phyloP scores from a whole-genome alignment of 2,113 vertebrate species.

The Desmodus rotundus region DNA sequence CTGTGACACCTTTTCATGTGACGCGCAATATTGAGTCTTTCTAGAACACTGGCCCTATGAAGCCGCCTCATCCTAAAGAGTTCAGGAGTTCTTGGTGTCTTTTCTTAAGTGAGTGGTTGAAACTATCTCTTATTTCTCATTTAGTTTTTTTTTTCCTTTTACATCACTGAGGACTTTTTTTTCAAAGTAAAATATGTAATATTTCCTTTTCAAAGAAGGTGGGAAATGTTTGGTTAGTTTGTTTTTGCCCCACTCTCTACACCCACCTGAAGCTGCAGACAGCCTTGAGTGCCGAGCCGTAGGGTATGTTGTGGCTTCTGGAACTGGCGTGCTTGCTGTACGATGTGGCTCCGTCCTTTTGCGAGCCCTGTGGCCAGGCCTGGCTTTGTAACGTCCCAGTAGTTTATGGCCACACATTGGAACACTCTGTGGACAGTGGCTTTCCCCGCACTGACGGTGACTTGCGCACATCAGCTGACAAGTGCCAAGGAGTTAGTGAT shows the following conservation, averaged over 20 bases:
- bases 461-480: neutral
- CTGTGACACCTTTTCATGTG: neutral
- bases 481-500: neutral
- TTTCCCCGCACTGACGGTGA: neutral
- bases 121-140: neutral
- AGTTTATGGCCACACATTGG: neutral
- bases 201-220: neutral
- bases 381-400: neutral
- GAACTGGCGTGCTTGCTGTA: neutral
- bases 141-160: neutral
- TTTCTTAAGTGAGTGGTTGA: neutral
- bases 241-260: neutral
- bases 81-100: neutral
- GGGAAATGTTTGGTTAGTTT: neutral
- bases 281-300: neutral
- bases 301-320: rapidly evolving
- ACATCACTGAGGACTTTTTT: neutral
- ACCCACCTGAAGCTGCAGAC: neutral
- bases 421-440: neutral
- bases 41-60: neutral
- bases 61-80: neutral
- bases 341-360: neutral
- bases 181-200: neutral
- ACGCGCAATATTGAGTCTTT: neutral
- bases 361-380: neutral